phyloP scores from a whole-genome alignment of 1,140 invertebrate genomes.

The Chionoecetes opilio region DNA sequence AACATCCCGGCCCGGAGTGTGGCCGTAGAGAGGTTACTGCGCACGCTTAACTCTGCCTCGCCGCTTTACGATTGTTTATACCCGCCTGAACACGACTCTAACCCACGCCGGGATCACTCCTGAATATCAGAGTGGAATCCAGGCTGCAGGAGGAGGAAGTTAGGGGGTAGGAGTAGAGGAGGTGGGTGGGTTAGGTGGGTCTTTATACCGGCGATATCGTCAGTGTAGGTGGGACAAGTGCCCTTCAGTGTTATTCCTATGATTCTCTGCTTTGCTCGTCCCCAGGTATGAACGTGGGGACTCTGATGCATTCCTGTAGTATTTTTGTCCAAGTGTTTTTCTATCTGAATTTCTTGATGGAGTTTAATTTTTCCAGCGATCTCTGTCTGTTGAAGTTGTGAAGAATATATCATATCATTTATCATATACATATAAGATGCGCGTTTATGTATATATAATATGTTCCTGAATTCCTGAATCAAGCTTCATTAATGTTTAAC shows the following conservation, averaged over 20 bases:
- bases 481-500: not conserved
- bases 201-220: not conserved
- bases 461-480: no score
- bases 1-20: not conserved
- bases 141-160: not conserved
- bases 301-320: no score
- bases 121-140: slow-evolving; percentile 8
- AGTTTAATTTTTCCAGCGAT: not conserved
- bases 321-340: not conserved
- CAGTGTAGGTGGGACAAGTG: not conserved
- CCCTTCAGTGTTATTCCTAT: not conserved
- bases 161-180: not conserved
- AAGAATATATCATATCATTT: no score
- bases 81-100: not conserved
- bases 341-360: not conserved
- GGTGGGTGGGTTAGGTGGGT: not conserved
- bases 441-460: no score
- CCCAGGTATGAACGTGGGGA: not conserved
- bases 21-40: slow-evolving; percentile 14
- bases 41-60: not conserved
- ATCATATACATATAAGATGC: no score
- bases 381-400: no score
- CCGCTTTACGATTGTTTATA: not conserved
- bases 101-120: not conserved
- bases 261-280: not conserved